Base-by-base conservation (phyloP, 2,113 vertebrate genomes). In the Geococcyx californianus region DNA sequence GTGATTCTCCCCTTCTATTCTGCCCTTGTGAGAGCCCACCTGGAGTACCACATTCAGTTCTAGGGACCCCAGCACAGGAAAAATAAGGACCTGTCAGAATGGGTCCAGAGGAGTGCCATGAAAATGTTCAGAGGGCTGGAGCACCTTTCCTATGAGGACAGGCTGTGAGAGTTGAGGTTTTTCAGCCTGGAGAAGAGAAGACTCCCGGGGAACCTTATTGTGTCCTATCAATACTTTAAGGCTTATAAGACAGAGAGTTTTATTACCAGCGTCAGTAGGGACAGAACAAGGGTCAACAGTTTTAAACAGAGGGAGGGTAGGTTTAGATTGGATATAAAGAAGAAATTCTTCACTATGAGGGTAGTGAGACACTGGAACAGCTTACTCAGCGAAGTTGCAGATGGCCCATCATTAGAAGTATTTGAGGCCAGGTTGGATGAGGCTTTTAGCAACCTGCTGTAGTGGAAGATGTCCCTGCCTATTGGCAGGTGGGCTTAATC, bases 391-490 rank as follows among this genome's bases (percentile, higher is more conserved):
- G 45, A 23, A 67, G 25, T 0, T 62, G 52, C 29, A 29, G 18
- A 3, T 88, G 74, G 5, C 21, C 4, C 33, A 14, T 40, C 9
- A 2, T 2, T 40, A 44, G 12, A 23, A 38, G 7, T 17, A 34
- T 21, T 6, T 36, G 47, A 47, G 36, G 8, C 1, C 34, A 26
- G 16, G 28, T 1, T 82, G 64, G 20, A 8, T 1, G 0, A 16
- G 10, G 25, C 7, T 56, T 66, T 13, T 56, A 75, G 26, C 56
- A 56, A 11, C 24, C 36, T 83, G 44, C 2, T 34, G 7, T 45
- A 20, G 24, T 34, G 55, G 21, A 34, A 82, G 40, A 3, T 59
- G 63, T 25, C 52, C 28, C 33, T 72, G 40, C 16, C 33, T 8
- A 6, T 45, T 14, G 40, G 17, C 28, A 38, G 29, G 10, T 11